Evolutionary conservation across 1,140 invertebrate species (phyloP), one percentile per base, ranked within the genome.

Genomic region (Camponotus floridanus): DNA sequence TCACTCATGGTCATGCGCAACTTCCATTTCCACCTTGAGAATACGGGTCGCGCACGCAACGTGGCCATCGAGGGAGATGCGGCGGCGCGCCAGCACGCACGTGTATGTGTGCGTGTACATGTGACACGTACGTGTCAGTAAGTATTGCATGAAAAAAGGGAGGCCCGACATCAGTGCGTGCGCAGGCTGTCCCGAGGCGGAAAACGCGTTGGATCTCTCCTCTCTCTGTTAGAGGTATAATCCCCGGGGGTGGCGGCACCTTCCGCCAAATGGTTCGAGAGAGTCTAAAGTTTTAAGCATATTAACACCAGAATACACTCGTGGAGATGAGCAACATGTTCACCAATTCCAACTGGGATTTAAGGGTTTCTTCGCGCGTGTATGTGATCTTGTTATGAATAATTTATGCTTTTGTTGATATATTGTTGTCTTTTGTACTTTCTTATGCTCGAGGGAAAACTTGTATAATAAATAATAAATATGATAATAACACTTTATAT

Each of bases 1-100:
- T 89, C 89, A 85, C 74, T 59, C 73, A 87, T 83, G 85, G 89
- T 90, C 93, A 93, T 93, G 93, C 93, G 93, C 93, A 42, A 90
- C 62, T 79, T 78, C 86, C 80, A 83, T 79, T 87, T 90, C 86
- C 78, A 73, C 85, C 84, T 86, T 88, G 73, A 70, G 79, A 76
- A 42, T 68, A 76, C 62, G 11, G 62, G 21, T 78, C 68, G 87
- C 68, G 83, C 67, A 90, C 80, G 90, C 86, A 91, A 79, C 80
- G 65, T 79, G 64, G 67, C 18, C 31, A n/a, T 48, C 79, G 79
- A 83, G 33, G 26, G 26, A 39, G 57, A 55, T 76, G 55, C 55
- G 51, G 18, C 51, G 51, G 48, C 48, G 48, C 15, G 15, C 48
- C 13, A 4, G 13, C 21, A 21, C 45, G 71, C 61, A 62, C 76